Evolutionary conservation across 2,113 vertebrate genomes (phyloP), one percentile per base, ranked within the genome.

Genomic region (Symphodus melops): DNA sequence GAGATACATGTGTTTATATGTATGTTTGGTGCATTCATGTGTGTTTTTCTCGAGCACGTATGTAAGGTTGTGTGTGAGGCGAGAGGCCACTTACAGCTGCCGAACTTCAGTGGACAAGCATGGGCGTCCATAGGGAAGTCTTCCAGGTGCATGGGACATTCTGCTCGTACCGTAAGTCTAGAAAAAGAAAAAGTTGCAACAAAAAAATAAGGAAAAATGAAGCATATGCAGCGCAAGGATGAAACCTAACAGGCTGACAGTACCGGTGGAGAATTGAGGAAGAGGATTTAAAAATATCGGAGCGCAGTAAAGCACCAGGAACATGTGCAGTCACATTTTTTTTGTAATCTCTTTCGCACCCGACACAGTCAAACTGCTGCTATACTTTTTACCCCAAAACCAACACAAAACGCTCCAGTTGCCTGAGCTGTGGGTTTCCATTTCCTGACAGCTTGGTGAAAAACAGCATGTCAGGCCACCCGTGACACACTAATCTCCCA

Each of bases 71-170:
- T 77, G 66, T 58, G 25, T 25, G 56, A 25, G 13, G 12, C 25
- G 48, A 68, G 33, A 39, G 48, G 33, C 52, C 66, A 94, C 95
- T 95, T 90, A 95, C 95, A 95, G 85, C 94, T 95, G 87, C 94
- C 95, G 72, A 94, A 95, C 86, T 95, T 95, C 39, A 95, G 86
- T 11, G 95, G 95, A 88, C 95, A 95, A 16, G 95, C 94, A 65
- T 95, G 95, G 54, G 94, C 95, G 61, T 95, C 95, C 95, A 95
- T 95, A 4, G 95, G 95, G 74, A 95, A 95, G 86, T 95, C 94
- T 56, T 95, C 95, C 55, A 95, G 91, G 82, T 95, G 95, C 95
- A 95, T 95, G 41, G 95, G 95, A 9, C 95, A 95, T 71, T 95
- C 95, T 33, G 95, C 95, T 89, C 94, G 89, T 17, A 95, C 94